Conservation (phyloP, 2,888 invertebrate species). For the Leptura quadrifasciata region DNA sequence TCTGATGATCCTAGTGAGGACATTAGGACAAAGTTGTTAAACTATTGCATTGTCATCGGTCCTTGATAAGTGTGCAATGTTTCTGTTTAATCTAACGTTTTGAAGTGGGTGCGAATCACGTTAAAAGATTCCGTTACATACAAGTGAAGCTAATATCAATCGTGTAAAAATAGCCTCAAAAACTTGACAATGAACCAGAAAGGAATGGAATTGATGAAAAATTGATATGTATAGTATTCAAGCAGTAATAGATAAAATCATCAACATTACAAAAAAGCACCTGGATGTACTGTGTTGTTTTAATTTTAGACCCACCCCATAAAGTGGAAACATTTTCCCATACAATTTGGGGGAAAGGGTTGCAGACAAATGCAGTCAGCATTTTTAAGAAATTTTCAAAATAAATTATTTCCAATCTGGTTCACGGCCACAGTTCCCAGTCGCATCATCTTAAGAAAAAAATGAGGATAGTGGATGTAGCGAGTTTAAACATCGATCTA, state of each 20-base stretch:
- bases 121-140: no score
- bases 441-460: neutral
- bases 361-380: neutral
- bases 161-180: no score
- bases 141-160: no score
- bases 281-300: constrained; percentile 58
- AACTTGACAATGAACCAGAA: no score
- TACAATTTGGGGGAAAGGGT: constrained; percentile 51
- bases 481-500: no score
- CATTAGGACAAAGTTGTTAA: no score
- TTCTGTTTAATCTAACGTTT: no score
- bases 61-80: no score
- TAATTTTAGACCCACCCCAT: constrained; percentile 59
- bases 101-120: no score
- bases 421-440: neutral
- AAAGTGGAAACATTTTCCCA: constrained; percentile 58
- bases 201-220: no score
- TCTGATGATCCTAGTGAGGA: no score
- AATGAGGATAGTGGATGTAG: constrained; percentile 1
- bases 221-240: constrained; percentile 53
- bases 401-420: neutral
- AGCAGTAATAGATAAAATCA: constrained; percentile 55
- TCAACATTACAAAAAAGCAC: constrained; percentile 59
- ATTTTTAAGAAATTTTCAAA: constrained; percentile 10
- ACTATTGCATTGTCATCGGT: no score